phyloP scores from a whole-genome alignment of 1,140 invertebrate species.

The Danaus melanippus region DNA sequence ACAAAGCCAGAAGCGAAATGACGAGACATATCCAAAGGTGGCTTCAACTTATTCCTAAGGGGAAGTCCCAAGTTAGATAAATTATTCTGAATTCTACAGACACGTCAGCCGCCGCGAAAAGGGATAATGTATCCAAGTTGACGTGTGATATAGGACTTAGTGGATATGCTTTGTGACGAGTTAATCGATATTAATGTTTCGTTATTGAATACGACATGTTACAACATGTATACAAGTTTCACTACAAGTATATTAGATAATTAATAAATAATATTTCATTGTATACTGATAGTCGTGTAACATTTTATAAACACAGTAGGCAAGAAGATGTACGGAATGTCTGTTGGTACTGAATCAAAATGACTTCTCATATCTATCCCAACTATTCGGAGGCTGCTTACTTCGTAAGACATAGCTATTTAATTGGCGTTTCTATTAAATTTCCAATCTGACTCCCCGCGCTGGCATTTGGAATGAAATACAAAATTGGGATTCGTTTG shows the following conservation, averaged over 20 bases:
- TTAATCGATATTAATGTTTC: slow-evolving; percentile 22
- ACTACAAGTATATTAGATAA: no score
- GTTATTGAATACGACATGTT: slow-evolving; percentile 6
- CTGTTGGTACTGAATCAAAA: neutral
- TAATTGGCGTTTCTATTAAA: slow-evolving; percentile 25
- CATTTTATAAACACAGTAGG: no score
- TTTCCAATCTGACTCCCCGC: slow-evolving; percentile 18
- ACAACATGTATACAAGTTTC: no score
- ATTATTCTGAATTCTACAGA: slow-evolving; percentile 30
- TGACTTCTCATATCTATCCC: slow-evolving; percentile 3
- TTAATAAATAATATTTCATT: no score
- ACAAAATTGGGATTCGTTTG: slow-evolving; percentile 6
- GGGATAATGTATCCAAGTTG: slow-evolving; percentile 34
- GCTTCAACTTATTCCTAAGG: slow-evolving; percentile 22
- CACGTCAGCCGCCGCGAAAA: slow-evolving; percentile 31
- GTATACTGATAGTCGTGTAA: no score
- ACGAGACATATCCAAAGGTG: slow-evolving; percentile 15
- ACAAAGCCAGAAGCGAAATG: slow-evolving; percentile 16
- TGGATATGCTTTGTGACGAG: slow-evolving; percentile 16
- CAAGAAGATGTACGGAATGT: no score
- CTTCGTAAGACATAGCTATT: slow-evolving; percentile 17
- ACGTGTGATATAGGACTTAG: slow-evolving; percentile 25
- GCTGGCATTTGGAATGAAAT: slow-evolving; percentile 4
- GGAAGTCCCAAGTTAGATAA: slow-evolving; percentile 26
- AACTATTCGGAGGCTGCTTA: slow-evolving; percentile 1